A percentile compares a stretch with the other conserved stretches of the same genome.
phyloP scores from a whole-genome alignment of 2,113 vertebrate genomes.

The Tragelaphus strepsiceros region DNA sequence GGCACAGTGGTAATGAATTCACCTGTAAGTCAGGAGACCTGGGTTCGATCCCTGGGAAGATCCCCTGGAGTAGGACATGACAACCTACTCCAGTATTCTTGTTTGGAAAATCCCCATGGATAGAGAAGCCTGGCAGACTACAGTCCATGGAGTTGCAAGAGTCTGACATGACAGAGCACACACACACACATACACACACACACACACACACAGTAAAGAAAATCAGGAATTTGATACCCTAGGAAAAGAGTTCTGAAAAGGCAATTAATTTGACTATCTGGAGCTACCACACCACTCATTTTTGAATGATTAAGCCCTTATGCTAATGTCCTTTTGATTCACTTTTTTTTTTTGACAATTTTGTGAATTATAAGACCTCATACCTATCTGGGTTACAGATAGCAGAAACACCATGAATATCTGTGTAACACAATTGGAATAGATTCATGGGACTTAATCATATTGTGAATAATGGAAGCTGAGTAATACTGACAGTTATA shows the following conservation, averaged over 20 bases:
- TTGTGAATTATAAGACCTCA: background rate
- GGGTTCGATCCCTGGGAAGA: background rate
- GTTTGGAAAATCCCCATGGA: background rate
- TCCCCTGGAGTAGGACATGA: background rate
- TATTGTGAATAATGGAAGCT: background rate
- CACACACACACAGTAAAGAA: background rate
- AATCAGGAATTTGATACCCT: background rate
- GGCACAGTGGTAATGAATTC: background rate
- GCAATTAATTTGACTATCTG: background rate
- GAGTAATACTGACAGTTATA: conserved; percentile 22
- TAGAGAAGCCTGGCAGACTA: background rate
- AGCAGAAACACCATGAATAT: background rate
- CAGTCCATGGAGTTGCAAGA: background rate
- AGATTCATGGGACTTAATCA: conserved; percentile 15
- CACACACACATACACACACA: too few species aligned
- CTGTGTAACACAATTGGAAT: background rate
- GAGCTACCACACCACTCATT: background rate
- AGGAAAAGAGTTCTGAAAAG: background rate
- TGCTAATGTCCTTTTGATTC: background rate
- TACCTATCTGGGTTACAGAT: background rate
- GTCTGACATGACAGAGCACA: background rate
- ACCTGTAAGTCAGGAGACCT: background rate
- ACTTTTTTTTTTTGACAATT: background rate
- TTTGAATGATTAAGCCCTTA: background rate
- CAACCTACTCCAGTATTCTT: background rate